Base-by-base conservation (phyloP, 2,888 invertebrate species). In the Pristionchus entomophagus region DNA sequence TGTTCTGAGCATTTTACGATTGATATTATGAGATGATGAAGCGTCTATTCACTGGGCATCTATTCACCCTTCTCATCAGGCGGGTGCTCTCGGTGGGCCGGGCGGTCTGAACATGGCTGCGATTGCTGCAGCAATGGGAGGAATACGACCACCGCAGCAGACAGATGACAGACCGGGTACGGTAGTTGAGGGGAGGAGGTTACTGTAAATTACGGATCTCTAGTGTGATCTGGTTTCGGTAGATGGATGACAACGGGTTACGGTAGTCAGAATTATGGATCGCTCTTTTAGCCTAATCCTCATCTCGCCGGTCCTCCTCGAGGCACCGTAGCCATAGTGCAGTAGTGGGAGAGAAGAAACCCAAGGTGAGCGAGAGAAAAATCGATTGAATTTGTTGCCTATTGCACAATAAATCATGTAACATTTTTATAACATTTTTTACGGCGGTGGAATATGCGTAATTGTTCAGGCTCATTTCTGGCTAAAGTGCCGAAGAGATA, bases 61-160 rank as follows among this genome's bases (percentile, higher is more conserved):
- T 59, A 65, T 35, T 6, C 45, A 10, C 45, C n/a, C n/a, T n/a
- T 59, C 59, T 26, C 65, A 35, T 12, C 73, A 73, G 73, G 73
- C 73, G 41, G 59, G 59, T 35, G 80, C 80, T 29, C 82, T 82
- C 51, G 82, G 82, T 51, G 78, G 78, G 73, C 73, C 73, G 78
- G 78, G 78, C 22, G 82, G 82, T 5, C 38, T 82, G 38, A 82
- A 82, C 41, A 82, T 82, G 56, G 65, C 84, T 2, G 84, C 84
- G 8, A 26, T 62, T 6, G n/a, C 59, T 0, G 84, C 84, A 3
- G 84, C 84, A 22, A 41, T 82, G 69, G 69, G 53, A 29, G 65
- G 69, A 5, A 45, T 69, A 69, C 62, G 65, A 49, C 83, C 65
- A 29, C 83, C 56, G 56, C 56, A 56, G 56, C 56, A 56, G 56